Evolutionary conservation across 2,113 vertebrate genomes (phyloP).

Genomic region (Panthera leo): DNA sequence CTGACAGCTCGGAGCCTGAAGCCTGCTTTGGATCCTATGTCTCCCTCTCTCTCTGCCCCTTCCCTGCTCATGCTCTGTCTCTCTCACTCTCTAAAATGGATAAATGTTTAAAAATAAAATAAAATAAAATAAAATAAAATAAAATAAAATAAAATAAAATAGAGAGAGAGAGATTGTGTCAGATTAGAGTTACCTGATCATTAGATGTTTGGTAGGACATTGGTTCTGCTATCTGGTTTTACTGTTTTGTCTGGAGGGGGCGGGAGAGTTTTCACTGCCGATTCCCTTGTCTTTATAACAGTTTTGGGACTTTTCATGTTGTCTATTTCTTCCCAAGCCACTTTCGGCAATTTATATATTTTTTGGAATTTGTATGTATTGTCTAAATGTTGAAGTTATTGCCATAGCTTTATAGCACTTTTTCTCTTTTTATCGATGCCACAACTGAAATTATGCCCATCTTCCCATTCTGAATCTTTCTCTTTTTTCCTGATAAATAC

Average conservation of each 20-base stretch:
- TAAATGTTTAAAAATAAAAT: too few species aligned
- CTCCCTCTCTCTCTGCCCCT: too few species aligned
- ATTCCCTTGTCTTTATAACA: neutral
- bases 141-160: too few species aligned
- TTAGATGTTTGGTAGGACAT: neutral
- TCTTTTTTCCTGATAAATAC: neutral
- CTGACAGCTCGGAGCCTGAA: too few species aligned
- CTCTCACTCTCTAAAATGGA: too few species aligned
- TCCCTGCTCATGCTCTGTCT: too few species aligned
- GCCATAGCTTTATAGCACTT: neutral
- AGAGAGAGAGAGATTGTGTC: neutral
- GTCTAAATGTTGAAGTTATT: neutral
- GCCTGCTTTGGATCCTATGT: too few species aligned
- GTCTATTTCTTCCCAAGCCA: neutral
- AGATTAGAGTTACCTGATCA: neutral
- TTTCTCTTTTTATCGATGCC: constrained; percentile 8
- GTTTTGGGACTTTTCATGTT: neutral
- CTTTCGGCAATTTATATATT: neutral
- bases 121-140: too few species aligned
- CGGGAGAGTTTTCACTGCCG: neutral
- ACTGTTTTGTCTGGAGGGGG: neutral
- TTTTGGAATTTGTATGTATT: neutral
- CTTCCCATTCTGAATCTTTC: neutral
- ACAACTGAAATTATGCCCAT: neutral
- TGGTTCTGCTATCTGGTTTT: neutral